phyloP scores from a whole-genome alignment of 2,888 invertebrate genomes.

The Cremastinae sp. region DNA sequence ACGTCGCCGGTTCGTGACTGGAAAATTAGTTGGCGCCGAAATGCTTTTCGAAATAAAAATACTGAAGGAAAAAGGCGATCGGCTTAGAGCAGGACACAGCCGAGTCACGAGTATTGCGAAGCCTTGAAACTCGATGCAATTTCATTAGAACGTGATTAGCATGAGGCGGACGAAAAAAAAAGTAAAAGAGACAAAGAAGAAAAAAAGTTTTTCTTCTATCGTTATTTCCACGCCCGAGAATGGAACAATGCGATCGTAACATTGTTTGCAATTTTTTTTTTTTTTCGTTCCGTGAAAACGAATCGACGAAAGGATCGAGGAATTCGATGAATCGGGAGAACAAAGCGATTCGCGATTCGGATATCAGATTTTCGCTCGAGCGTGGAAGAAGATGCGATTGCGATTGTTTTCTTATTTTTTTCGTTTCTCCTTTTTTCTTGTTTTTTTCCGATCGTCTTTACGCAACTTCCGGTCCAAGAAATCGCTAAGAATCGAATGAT shows the following conservation, averaged over 20 bases:
- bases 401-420: constrained; percentile 2
- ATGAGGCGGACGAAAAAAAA: constrained; percentile 35
- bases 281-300: constrained; percentile 2
- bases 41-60: neutral
- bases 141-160: constrained; percentile 49
- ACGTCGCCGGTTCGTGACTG: constrained; percentile 31
- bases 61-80: neutral
- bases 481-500: constrained; percentile 31
- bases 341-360: neutral
- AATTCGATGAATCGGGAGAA: constrained; percentile 4
- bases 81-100: neutral
- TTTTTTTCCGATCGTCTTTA: constrained; percentile 21
- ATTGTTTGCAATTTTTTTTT: constrained; percentile 21
- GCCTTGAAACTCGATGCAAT: constrained; percentile 39
- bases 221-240: constrained; percentile 14
- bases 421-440: constrained; percentile 19
- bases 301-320: constrained; percentile 4
- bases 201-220: constrained; percentile 16
- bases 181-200: too few relatives aligned
- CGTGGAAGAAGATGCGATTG: constrained; percentile 8
- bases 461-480: constrained; percentile 38
- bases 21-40: constrained; percentile 10
- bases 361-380: neutral
- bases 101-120: neutral
- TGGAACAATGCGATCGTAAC: constrained; percentile 31